These are phyloP conservation scores for Crepidodera aurea DNA, from an alignment of 2,888 invertebrate genomes.

Conservation along the genomic window DNA sequence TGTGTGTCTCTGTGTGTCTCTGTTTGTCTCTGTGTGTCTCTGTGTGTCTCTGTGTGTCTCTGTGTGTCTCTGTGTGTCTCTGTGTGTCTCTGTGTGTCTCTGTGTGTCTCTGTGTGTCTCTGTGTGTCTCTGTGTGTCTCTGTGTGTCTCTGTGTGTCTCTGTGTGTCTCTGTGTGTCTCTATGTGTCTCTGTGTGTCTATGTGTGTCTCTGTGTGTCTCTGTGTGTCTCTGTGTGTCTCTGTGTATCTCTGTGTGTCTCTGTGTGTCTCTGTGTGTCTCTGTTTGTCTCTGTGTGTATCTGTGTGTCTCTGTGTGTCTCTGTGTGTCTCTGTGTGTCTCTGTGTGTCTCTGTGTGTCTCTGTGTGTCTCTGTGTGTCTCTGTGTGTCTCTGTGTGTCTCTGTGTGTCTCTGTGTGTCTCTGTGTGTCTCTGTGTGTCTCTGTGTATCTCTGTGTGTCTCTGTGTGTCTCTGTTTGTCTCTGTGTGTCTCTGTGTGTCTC, in stretches of 20 bases:
- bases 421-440: background rate
- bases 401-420: background rate
- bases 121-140: background rate
- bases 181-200: too few relatives aligned
- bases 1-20: background rate
- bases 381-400: background rate
- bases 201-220: too few relatives aligned
- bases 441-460: too few relatives aligned
- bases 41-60: background rate
- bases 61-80: background rate
- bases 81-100: background rate
- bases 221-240: too few relatives aligned
- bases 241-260: too few relatives aligned
- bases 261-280: too few relatives aligned
- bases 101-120: background rate
- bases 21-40: too few relatives aligned
- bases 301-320: background rate
- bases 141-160: background rate
- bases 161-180: background rate
- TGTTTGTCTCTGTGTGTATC: too few relatives aligned
- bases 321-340: background rate
- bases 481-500: background rate
- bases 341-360: background rate
- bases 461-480: too few relatives aligned
- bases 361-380: background rate